phyloP scores from a whole-genome alignment of 1,140 invertebrate species.

The Orchestia grillus region DNA sequence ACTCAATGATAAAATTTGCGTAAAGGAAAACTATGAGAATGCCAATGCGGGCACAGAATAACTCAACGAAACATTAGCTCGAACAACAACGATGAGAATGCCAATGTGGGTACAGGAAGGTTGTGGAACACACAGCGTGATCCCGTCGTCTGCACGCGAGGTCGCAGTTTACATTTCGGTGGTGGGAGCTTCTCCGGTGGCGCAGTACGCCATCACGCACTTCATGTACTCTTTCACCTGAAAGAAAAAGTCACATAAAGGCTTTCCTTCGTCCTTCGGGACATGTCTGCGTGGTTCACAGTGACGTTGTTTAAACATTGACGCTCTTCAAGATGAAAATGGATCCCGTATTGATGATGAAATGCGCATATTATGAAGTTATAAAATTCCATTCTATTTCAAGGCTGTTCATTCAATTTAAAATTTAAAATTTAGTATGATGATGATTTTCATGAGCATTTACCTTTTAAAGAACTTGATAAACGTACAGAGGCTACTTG shows the following conservation, averaged over 20 bases:
- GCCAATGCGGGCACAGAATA: neutral
- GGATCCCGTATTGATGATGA: no score
- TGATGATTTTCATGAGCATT: no score
- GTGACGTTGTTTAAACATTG: no score
- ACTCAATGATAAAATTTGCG: neutral
- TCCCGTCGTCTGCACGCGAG: neutral
- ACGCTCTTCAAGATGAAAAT: no score
- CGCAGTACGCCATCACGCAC: constrained; percentile 19
- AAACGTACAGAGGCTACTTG: no score
- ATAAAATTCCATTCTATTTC: no score
- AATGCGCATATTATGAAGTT: no score
- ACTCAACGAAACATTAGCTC: neutral
- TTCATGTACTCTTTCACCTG: constrained; percentile 13
- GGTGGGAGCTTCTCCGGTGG: constrained; percentile 13
- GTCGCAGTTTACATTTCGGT: neutral
- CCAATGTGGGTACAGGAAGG: neutral
- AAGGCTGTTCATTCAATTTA: no score
- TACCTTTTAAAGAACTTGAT: no score
- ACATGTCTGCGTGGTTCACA: no score
- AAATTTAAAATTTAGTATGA: no score
- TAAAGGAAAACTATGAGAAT: neutral
- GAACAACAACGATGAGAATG: neutral
- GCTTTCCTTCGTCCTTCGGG: neutral
- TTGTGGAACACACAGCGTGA: neutral
- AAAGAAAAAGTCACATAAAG: neutral